Percentiles rank a stretch among this genome's conserved stretches.
These are phyloP conservation scores for Otus sunia DNA, from an alignment of 2,113 vertebrate genomes.

Conservation along the genomic window DNA sequence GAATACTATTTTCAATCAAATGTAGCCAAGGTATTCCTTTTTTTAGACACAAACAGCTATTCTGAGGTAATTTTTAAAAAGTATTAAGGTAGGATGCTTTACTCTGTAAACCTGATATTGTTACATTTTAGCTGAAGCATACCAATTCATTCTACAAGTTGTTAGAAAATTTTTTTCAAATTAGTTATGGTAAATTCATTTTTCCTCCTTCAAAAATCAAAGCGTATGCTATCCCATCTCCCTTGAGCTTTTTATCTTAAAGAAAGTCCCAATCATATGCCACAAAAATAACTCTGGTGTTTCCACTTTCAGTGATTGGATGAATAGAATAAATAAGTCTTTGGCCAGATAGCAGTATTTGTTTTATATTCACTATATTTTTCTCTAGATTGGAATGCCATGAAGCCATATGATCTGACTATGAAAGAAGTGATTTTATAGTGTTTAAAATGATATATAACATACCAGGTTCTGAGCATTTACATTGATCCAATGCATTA, in stretches of 20 bases:
- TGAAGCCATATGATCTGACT: background rate
- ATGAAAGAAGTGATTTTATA: background rate
- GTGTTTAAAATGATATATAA: background rate
- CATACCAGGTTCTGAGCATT: background rate
- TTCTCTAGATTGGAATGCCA: background rate
- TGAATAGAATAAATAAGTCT: background rate
- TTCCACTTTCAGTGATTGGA: background rate
- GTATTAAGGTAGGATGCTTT: background rate
- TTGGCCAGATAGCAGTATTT: background rate
- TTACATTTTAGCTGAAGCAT: background rate
- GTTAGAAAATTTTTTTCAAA: background rate
- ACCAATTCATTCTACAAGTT: background rate
- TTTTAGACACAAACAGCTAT: background rate
- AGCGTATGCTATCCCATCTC: background rate
- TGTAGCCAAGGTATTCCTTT: background rate
- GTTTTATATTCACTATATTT: background rate
- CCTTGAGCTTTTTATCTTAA: background rate
- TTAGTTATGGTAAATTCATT: background rate
- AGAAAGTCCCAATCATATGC: background rate
- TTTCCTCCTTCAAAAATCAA: constrained; percentile 13
- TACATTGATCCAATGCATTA: background rate
- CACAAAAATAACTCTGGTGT: background rate
- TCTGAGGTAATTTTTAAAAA: background rate
- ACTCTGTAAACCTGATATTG: background rate
- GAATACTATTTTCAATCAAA: background rate